Conservation (phyloP, 2,888 invertebrate genomes). For the Aphelenchoides bicaudatus region DNA sequence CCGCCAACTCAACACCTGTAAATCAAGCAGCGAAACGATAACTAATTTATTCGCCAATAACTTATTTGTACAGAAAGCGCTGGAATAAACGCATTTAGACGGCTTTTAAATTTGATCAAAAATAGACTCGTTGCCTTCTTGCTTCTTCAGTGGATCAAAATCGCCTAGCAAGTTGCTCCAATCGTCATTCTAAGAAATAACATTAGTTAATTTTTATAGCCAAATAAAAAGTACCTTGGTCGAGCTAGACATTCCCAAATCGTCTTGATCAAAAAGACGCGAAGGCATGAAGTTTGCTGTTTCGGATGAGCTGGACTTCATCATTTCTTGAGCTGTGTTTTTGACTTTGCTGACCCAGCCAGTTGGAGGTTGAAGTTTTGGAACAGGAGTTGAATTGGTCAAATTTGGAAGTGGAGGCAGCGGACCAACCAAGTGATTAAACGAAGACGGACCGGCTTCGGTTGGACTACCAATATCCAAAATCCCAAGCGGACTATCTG, state of each 20-base stretch:
- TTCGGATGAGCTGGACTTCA: not conserved
- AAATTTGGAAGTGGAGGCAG: constrained; percentile 17
- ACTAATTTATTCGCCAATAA: constrained; percentile 12
- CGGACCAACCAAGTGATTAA: constrained; percentile 14
- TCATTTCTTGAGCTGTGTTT: constrained; percentile 7
- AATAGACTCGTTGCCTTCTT: not conserved
- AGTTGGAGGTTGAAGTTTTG: constrained; percentile 15
- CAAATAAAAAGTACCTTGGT: not conserved
- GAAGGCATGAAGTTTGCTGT: constrained; percentile 13
- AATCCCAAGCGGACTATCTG: constrained; percentile 23
- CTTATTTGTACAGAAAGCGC: too few relatives aligned
- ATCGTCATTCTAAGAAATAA: constrained; percentile 6
- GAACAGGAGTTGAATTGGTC: constrained; percentile 1
- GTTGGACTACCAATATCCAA: not conserved
- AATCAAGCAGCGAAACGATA: not conserved
- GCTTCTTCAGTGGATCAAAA: constrained; percentile 11
- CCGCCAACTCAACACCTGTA: not conserved
- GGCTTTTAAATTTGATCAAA: constrained; percentile 2
- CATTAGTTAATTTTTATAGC: not conserved
- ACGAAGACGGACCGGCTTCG: not conserved
- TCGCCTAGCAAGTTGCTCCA: constrained; percentile 11
- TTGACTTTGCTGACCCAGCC: constrained; percentile 21
- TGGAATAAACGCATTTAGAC: too few relatives aligned
- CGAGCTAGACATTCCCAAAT: not conserved
- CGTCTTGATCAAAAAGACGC: not conserved